Base-by-base conservation (phyloP, 2,888 invertebrate genomes). In the Prosopocoilus inquinatus region DNA sequence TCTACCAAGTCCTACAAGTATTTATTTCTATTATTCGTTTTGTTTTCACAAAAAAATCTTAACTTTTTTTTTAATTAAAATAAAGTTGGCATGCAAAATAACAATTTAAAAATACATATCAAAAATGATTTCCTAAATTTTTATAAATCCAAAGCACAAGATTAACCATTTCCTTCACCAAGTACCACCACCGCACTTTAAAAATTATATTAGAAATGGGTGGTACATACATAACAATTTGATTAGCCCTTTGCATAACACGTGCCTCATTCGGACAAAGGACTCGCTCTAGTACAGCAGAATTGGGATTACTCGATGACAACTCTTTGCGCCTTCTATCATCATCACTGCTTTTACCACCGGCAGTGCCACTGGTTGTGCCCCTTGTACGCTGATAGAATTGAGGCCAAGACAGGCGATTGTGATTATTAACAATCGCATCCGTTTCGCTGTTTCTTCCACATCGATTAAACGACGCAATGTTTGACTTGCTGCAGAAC, bases 171-270 rank as follows among this genome's bases (percentile, higher is more conserved):
- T 28, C 20, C 20, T 28, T 28, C 20, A 28, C 20, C 20, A 28
- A 28, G 20, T 28, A 28, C 20, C 20, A 28, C 20, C 20, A 28
- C 20, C 20, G 5, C 5, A 28, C 4, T 1, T 28, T 5, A 7
- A 28, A 20, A 28, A 28, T 28, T 28, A 28, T 28, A 28, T 28
- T 28, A 28, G 20, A 28, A 5, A 28, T 28, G 20, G 20, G 50
- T 52, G 52, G 60, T 78, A 84, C 90, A 83, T 90, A 91, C 91
- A 90, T 89, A 78, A 91, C 90, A 78, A 91, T 91, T 79, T 90
- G 90, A 83, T 88, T 89, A 77, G 90, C 90, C 77, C 88, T 86
- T 80, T 90, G 89, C 84, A 90, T 87, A 70, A 89, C 90, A 77
- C 88, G 87, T 69, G 88, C 86, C 79, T 89, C 89, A 38, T 43